Conservation (phyloP, 2,797 vertebrate species). For the Cuculus canorus region DNA sequence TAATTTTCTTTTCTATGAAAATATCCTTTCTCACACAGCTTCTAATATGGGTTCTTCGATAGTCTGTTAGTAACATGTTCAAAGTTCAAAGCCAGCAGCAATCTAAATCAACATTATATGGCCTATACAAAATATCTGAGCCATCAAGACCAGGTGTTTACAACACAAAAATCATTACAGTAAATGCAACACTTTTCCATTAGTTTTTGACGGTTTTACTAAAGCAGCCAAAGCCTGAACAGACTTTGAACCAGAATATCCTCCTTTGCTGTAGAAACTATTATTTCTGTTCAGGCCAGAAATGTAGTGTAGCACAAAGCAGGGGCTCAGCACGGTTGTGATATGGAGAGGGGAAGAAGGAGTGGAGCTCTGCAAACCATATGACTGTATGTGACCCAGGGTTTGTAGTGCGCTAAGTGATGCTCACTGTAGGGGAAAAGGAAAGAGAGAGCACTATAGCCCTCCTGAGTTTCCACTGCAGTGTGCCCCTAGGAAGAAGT, state of each 20-base stretch:
- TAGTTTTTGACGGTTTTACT: slow-evolving; percentile 27
- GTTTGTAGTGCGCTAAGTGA: slow-evolving; percentile 29
- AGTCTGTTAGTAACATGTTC: not conserved
- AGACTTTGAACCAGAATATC: not conserved
- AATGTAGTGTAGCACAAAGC: not conserved
- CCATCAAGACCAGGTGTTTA: slow-evolving; percentile 36
- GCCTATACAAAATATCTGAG: slow-evolving; percentile 4
- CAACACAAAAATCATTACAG: slow-evolving; percentile 9
- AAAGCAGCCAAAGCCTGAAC: not conserved
- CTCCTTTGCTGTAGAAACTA: not conserved
- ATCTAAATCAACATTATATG: not conserved
- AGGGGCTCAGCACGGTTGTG: not conserved
- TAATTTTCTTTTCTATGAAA: not conserved
- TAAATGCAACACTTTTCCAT: slow-evolving; percentile 7
- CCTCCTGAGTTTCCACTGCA: not conserved
- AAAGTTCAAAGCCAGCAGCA: not conserved
- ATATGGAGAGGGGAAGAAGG: not conserved
- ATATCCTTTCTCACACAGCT: not conserved
- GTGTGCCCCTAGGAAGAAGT: not conserved
- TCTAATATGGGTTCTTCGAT: not conserved
- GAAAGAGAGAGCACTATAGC: not conserved
- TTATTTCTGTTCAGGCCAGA: not conserved
- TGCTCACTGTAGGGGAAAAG: slow-evolving; percentile 25
- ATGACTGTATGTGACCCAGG: slow-evolving; percentile 53
- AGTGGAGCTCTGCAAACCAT: slow-evolving; percentile 48